phyloP scores from a whole-genome alignment of 2,797 vertebrate genomes.

The Cynopterus sphinx region DNA sequence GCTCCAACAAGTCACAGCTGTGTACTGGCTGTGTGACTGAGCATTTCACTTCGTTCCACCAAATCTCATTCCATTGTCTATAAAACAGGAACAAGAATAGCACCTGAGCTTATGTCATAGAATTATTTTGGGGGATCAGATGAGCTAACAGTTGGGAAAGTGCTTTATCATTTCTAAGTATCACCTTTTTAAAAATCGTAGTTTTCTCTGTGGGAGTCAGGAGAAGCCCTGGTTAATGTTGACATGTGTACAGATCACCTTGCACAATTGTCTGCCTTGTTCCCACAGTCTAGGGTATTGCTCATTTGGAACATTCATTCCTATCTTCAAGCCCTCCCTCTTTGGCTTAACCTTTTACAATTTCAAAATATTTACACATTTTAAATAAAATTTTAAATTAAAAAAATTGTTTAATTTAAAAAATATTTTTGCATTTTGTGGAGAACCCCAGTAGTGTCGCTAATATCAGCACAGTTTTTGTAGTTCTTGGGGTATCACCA shows the following conservation, averaged over 20 bases:
- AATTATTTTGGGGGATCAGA: background rate
- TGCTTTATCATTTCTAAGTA: background rate
- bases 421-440: background rate
- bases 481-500: background rate
- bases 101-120: background rate
- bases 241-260: background rate
- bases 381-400: background rate
- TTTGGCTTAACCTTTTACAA: background rate
- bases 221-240: background rate
- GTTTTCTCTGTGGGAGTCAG: background rate
- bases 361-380: constrained; percentile 14
- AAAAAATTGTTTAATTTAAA: background rate
- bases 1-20: background rate
- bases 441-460: background rate
- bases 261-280: background rate
- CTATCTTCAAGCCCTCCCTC: background rate
- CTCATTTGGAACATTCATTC: background rate
- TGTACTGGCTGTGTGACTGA: background rate
- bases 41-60: background rate
- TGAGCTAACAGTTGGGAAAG: background rate
- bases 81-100: background rate
- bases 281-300: background rate
- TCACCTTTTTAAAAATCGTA: background rate
- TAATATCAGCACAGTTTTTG: background rate
- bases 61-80: background rate